Percentiles rank a stretch among this genome's conserved stretches.
Evolutionary conservation across 2,888 invertebrate species (phyloP).

Genomic region (Carcina quercana): DNA sequence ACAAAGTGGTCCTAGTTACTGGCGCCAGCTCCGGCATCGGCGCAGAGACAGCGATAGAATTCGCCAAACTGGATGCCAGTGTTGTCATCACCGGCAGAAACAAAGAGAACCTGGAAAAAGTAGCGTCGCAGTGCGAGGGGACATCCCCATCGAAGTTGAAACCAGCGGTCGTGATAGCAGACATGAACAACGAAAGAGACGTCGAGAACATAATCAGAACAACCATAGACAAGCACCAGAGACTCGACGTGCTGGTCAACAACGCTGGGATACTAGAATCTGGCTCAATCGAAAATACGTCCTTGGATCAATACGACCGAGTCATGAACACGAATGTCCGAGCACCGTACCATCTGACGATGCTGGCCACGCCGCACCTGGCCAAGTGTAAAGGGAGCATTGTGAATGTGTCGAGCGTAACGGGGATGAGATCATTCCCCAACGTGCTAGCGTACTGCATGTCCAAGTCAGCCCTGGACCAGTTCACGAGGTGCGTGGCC

Average conservation of each 20-base stretch:
- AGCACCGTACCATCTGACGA: slow-evolving; percentile 84
- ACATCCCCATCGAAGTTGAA: slow-evolving; percentile 42
- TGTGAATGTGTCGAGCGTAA: slow-evolving; percentile 95
- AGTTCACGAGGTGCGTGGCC: slow-evolving; percentile 93
- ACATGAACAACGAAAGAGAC: slow-evolving; percentile 80
- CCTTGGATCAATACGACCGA: slow-evolving; percentile 87
- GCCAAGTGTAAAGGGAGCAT: slow-evolving; percentile 86
- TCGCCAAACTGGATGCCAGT: slow-evolving; percentile 77
- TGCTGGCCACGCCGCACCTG: slow-evolving; percentile 88
- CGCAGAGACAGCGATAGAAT: slow-evolving; percentile 79
- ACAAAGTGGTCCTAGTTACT: slow-evolving; percentile 77
- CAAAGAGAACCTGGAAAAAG: slow-evolving; percentile 77
- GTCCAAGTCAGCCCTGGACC: slow-evolving; percentile 95
- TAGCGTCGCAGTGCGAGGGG: slow-evolving; percentile 73
- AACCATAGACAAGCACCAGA: slow-evolving; percentile 78
- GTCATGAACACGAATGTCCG: slow-evolving; percentile 92
- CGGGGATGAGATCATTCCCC: slow-evolving; percentile 90
- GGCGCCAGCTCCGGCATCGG: slow-evolving; percentile 87
- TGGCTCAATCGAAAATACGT: slow-evolving; percentile 88
- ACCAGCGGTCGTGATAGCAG: slow-evolving; percentile 76
- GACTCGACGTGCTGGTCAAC: slow-evolving; percentile 86
- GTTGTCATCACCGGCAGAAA: slow-evolving; percentile 82
- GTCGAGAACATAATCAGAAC: slow-evolving; percentile 77
- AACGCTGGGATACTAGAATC: slow-evolving; percentile 90
- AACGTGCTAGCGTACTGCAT: slow-evolving; percentile 93